phyloP scores from a whole-genome alignment of 2,888 invertebrate species.

The Cremastinae sp. region DNA sequence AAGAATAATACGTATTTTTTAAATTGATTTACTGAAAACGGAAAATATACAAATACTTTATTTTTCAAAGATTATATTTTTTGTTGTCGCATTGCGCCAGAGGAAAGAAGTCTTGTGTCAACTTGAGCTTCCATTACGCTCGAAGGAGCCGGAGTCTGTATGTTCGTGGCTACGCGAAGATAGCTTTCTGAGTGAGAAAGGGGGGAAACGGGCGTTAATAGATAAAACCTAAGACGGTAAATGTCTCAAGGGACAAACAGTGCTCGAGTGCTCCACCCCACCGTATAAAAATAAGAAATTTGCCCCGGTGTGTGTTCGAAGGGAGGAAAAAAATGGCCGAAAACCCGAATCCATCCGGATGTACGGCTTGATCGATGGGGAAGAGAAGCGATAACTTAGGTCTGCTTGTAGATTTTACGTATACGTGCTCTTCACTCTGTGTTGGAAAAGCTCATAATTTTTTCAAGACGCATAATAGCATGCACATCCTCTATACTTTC shows the following conservation, averaged over 20 bases:
- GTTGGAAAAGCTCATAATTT: constrained; percentile 5
- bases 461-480: constrained; percentile 15
- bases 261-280: constrained; percentile 10
- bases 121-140: constrained; percentile 28
- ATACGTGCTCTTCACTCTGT: not conserved
- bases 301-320: constrained; percentile 10
- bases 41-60: too few species aligned
- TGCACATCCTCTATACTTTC: too few species aligned
- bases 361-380: constrained; percentile 51
- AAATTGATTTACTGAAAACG: too few species aligned
- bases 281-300: constrained; percentile 1
- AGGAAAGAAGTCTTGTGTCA: constrained; percentile 6
- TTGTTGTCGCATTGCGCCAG: not conserved
- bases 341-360: constrained; percentile 35
- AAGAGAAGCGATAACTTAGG: constrained; percentile 13
- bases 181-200: constrained; percentile 22
- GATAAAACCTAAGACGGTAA: constrained; percentile 52
- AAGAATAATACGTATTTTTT: too few species aligned
- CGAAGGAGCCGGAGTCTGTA: not conserved
- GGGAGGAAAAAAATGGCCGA: constrained; percentile 24
- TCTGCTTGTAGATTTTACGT: constrained; percentile 27
- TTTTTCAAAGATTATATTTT: too few species aligned
- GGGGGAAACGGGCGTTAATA: constrained; percentile 35
- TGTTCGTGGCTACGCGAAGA: not conserved
- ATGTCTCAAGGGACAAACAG: constrained; percentile 53